phyloP scores from a whole-genome alignment of 1,140 invertebrate species.

The Andricus grossulariae region DNA sequence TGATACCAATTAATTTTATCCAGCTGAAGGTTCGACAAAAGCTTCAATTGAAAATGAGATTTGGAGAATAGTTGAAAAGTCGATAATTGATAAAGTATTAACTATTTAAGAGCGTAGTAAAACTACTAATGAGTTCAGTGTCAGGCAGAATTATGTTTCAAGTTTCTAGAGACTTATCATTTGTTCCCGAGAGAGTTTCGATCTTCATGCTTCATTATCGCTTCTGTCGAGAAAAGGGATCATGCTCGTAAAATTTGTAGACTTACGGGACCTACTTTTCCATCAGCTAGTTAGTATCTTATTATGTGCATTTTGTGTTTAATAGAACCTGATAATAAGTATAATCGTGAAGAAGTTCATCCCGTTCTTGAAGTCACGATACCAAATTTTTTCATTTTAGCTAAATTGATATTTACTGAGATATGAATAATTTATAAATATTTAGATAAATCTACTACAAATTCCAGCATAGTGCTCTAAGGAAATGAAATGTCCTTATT shows the following conservation, averaged over 20 bases:
- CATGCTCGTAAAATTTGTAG: conserved; percentile 8
- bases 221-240: background rate
- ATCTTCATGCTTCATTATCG: conserved; percentile 20
- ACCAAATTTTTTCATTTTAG: too few relatives aligned
- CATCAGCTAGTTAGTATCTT: too few relatives aligned
- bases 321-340: too few relatives aligned
- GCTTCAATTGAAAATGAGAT: conserved; percentile 11
- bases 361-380: too few relatives aligned
- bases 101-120: conserved; percentile 8
- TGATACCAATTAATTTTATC: conserved; percentile 9
- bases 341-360: too few relatives aligned
- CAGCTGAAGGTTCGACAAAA: background rate
- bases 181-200: conserved; percentile 17
- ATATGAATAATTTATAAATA: too few relatives aligned
- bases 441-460: too few relatives aligned
- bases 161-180: conserved; percentile 27
- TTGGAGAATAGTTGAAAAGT: background rate
- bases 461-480: too few relatives aligned
- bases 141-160: conserved; percentile 17
- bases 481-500: too few relatives aligned
- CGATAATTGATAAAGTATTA: conserved; percentile 25
- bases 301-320: too few relatives aligned
- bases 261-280: background rate
- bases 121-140: conserved; percentile 25
- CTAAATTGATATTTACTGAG: too few relatives aligned